Conservation (phyloP, 53 echinoderm and acorn worm genomes). For the Apostichopus leukothele region DNA sequence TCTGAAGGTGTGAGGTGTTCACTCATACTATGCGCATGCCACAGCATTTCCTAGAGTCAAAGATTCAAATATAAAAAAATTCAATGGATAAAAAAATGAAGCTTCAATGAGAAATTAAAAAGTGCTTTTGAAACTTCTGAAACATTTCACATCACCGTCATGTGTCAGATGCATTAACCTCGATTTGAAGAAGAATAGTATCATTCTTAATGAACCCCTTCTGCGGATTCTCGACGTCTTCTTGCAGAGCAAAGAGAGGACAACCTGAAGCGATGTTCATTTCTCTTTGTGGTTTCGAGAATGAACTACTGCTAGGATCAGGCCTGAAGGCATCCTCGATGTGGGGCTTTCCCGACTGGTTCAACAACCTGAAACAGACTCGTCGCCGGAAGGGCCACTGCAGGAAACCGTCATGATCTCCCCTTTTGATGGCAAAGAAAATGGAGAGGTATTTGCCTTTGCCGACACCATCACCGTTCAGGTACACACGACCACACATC, state of each 20-base stretch:
- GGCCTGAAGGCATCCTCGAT: conserved; percentile 84
- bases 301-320: conserved; percentile 75
- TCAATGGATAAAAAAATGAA: too few relatives aligned
- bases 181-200: conserved; percentile 52
- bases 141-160: too few relatives aligned
- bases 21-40: too few relatives aligned
- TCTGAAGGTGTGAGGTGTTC: too few relatives aligned
- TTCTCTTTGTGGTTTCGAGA: conserved; percentile 68
- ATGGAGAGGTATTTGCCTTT: conserved; percentile 61
- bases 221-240: conserved; percentile 51
- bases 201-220: conserved; percentile 51
- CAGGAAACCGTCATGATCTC: conserved; percentile 47
- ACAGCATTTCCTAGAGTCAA: too few relatives aligned
- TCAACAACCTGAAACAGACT: conserved; percentile 52
- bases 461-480: conserved; percentile 60
- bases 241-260: conserved; percentile 62
- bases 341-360: conserved; percentile 47
- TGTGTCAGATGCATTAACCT: not conserved
- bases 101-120: too few relatives aligned
- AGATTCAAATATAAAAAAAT: too few relatives aligned
- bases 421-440: conserved; percentile 55
- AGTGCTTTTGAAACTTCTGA: too few relatives aligned
- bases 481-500: conserved; percentile 58
- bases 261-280: conserved; percentile 88
- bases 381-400: conserved; percentile 61